Percentiles rank a stretch among this genome's conserved stretches.
Conservation (phyloP, 2,888 invertebrate genomes). For the Chloromyia formosa region DNA sequence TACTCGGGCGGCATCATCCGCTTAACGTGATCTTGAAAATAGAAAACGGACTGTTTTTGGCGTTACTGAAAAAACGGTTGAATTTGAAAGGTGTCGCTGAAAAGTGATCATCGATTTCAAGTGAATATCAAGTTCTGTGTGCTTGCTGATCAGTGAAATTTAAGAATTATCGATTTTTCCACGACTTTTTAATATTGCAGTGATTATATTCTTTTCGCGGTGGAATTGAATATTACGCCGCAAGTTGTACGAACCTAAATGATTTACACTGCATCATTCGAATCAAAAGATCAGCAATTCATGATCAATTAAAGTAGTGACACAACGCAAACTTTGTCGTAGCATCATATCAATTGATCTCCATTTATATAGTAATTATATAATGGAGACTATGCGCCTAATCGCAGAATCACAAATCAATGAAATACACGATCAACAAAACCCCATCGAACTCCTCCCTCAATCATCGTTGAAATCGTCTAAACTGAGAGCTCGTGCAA, state of each 20-base stretch:
- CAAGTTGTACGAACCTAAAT: not conserved
- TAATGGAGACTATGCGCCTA: slow-evolving; percentile 38
- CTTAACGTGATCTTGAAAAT: not conserved
- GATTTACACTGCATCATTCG: not conserved
- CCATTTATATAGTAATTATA: slow-evolving; percentile 31
- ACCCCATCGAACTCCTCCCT: not conserved
- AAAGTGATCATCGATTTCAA: too few species aligned
- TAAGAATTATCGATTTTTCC: too few species aligned
- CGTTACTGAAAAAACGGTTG: slow-evolving; percentile 2
- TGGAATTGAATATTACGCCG: not conserved
- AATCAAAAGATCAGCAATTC: not conserved
- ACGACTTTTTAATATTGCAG: too few species aligned
- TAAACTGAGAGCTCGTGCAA: slow-evolving; percentile 30
- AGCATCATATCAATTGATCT: slow-evolving; percentile 11
- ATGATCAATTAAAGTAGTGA: not conserved
- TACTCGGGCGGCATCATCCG: slow-evolving; percentile 13
- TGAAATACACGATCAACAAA: slow-evolving; percentile 12
- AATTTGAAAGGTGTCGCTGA: not conserved
- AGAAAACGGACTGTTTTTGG: slow-evolving; percentile 10
- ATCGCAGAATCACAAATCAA: slow-evolving; percentile 8
- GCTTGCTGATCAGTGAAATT: not conserved
- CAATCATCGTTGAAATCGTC: not conserved
- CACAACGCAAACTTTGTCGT: not conserved
- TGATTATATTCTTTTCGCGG: too few species aligned
- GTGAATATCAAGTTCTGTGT: too few species aligned